Percentiles rank a stretch among this genome's conserved stretches.
Evolutionary conservation across 2,888 invertebrate genomes (phyloP).

Genomic region (Nudaria mundana): DNA sequence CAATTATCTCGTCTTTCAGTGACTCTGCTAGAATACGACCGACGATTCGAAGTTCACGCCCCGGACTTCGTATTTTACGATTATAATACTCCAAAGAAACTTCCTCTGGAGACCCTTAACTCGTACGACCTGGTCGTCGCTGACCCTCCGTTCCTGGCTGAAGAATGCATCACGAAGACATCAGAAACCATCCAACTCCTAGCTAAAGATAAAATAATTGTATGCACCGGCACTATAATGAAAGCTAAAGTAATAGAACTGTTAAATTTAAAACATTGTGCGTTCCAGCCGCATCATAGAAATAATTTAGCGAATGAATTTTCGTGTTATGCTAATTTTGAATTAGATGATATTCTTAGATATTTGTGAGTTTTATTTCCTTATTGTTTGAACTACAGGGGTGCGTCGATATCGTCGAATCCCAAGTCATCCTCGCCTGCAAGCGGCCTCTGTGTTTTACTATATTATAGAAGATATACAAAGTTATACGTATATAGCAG

Average conservation of each 20-base stretch:
- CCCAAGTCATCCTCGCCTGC: too few species aligned
- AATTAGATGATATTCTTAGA: conserved; percentile 79
- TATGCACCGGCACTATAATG: conserved; percentile 95
- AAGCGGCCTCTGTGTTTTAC: too few species aligned
- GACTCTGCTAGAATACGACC: conserved; percentile 91
- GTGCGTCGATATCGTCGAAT: too few species aligned
- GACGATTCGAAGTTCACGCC: conserved; percentile 89
- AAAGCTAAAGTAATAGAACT: conserved; percentile 83
- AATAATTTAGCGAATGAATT: conserved; percentile 97
- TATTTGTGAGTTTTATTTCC: too few species aligned
- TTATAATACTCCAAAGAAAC: conserved; percentile 88
- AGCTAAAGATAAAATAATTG: conserved; percentile 87
- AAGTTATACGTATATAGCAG: too few species aligned
- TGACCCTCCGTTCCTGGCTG: conserved; percentile 97
- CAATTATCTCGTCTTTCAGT: conserved; percentile 73
- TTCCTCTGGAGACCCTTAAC: conserved; percentile 81
- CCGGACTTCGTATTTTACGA: conserved; percentile 93
- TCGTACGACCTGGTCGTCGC: conserved; percentile 92
- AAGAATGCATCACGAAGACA: conserved; percentile 94
- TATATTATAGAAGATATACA: too few species aligned
- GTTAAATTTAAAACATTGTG: conserved; percentile 83
- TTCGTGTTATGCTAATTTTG: conserved; percentile 93
- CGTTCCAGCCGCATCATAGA: conserved; percentile 90
- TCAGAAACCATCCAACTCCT: conserved; percentile 88
- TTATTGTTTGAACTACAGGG: too few species aligned